Evolutionary conservation across 35 echinoderm and acorn worm genomes (phyloP), one percentile per base, ranked within the genome.

Genomic region (Ptychodera flava): DNA sequence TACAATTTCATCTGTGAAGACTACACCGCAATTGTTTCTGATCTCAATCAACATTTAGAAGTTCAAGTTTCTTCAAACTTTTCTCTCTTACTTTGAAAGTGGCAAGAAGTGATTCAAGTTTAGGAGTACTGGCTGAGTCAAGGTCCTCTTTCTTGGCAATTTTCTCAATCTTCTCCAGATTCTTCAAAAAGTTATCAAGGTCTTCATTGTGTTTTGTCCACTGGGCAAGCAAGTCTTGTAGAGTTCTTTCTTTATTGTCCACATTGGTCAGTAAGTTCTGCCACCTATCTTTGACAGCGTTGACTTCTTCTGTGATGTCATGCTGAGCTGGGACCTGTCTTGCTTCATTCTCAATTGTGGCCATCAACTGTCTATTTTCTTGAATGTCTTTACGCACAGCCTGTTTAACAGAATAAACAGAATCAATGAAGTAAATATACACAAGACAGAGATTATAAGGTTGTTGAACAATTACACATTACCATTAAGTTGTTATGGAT

Each of bases 361-460:
- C 35, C 88, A 93, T 89, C 2, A 93, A 31, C 31, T 87, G 77
- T 83, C 37, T 34, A 34, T 93, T 53, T 35, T 89, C 87, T 22
- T 86, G 16, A 15, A 88, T 33, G 34, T 80, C 90, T 79, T 36
- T 87, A 1, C 45, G 1, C 6, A 88, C 16, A 33, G 35, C 86
- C 90, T 92, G 84, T 22, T 12, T 33, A 81, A 1, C 86, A 31
- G 14, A 91, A 89, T 31, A 6, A 29, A 31, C 2, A 36, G n/a
- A n/a, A n/a, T n/a, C n/a, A n/a, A n/a, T n/a, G n/a, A n/a, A n/a
- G n/a, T n/a, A n/a, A n/a, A n/a, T n/a, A n/a, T n/a, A n/a, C n/a
- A n/a, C n/a, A n/a, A n/a, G n/a, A n/a, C n/a, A n/a, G n/a, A n/a
- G n/a, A n/a, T n/a, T n/a, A n/a, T n/a, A n/a, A n/a, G n/a, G n/a